Evolutionary conservation across 2,113 vertebrate species (phyloP).

Genomic region (Dicerorhinus sumatrensis): DNA sequence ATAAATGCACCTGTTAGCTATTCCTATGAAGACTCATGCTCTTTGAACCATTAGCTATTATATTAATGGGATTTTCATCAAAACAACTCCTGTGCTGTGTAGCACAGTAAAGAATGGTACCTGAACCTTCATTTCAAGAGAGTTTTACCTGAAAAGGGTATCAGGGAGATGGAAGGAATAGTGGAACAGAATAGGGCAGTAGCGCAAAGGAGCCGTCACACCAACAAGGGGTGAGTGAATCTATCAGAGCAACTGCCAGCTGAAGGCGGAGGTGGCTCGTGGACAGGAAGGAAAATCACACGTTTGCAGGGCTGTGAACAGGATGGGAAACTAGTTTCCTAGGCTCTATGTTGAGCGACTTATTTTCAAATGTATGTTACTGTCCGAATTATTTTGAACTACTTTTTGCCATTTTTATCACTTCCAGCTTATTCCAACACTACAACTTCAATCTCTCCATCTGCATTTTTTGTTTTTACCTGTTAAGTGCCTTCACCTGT

Average conservation of each 20-base stretch:
- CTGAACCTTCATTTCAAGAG: neutral
- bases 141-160: neutral
- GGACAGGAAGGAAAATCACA: neutral
- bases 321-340: neutral
- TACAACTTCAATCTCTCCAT: neutral
- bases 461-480: neutral
- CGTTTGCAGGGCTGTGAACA: neutral
- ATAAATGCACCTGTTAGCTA: neutral
- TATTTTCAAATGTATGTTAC: neutral
- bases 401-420: neutral
- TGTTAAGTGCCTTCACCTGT: neutral
- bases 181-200: neutral
- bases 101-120: neutral
- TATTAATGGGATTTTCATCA: constrained; percentile 16
- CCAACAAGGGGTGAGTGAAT: neutral
- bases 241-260: neutral
- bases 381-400: constrained; percentile 29
- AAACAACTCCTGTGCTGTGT: neutral
- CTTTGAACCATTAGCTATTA: neutral
- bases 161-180: neutral
- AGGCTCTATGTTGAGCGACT: neutral
- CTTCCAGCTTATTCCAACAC: neutral
- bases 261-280: neutral
- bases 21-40: neutral
- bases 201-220: neutral